phyloP scores from a whole-genome alignment of 1,140 invertebrate genomes.

The Chironomus striatipennis region DNA sequence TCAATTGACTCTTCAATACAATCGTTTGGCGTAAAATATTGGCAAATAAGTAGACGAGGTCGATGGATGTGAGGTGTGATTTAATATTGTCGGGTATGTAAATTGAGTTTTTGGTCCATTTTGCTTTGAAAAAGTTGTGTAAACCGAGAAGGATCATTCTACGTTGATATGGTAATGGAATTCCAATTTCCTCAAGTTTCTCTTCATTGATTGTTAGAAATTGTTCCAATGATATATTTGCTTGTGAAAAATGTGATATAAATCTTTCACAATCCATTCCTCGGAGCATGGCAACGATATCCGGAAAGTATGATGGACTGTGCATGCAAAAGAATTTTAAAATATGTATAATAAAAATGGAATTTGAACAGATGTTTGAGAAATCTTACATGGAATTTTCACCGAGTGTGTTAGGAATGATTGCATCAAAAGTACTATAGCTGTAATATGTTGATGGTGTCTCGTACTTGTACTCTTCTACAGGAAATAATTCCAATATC shows the following conservation, averaged over 20 bases:
- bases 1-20: background rate
- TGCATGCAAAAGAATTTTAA: slow-evolving; percentile 23
- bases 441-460: slow-evolving; percentile 31
- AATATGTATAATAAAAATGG: background rate
- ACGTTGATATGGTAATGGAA: slow-evolving; percentile 39
- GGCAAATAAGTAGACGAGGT: background rate
- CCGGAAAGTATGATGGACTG: slow-evolving; percentile 42
- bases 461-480: slow-evolving; percentile 28
- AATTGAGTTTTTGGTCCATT: slow-evolving; percentile 10
- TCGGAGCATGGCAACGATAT: slow-evolving; percentile 38
- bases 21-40: background rate
- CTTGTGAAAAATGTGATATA: slow-evolving; percentile 36
- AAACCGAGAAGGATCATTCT: slow-evolving; percentile 40
- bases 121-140: slow-evolving; percentile 35
- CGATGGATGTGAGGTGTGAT: background rate
- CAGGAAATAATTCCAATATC: slow-evolving; percentile 39
- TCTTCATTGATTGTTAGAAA: slow-evolving; percentile 41
- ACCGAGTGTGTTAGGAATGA: background rate
- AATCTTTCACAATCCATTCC: slow-evolving; percentile 36
- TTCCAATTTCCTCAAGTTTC: slow-evolving; percentile 35
- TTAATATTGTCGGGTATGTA: background rate
- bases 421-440: slow-evolving; percentile 29
- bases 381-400: background rate
- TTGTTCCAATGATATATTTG: slow-evolving; percentile 35
- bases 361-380: background rate